Percentiles rank a stretch among this genome's conserved stretches.
These are phyloP conservation scores for Butorides virescens DNA, from an alignment of 2,113 vertebrate species.

Conservation along the genomic window DNA sequence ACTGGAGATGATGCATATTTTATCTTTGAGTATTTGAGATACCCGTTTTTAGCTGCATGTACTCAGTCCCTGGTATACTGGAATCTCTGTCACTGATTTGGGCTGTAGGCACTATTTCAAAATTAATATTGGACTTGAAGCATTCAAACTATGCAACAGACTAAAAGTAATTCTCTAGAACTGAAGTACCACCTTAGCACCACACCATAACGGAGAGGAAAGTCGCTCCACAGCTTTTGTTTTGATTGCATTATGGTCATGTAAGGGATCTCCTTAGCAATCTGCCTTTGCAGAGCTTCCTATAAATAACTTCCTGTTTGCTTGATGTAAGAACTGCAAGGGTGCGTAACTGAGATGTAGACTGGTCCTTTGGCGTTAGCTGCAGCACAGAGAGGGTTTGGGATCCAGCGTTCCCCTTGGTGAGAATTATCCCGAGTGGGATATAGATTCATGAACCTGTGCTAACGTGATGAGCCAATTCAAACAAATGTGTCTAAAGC, in stretches of 20 bases:
- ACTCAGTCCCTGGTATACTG: background rate
- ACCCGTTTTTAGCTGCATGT: background rate
- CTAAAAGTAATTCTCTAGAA: background rate
- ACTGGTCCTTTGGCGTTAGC: background rate
- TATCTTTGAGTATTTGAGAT: background rate
- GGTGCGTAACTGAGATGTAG: background rate
- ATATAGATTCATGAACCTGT: background rate
- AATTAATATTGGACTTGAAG: background rate
- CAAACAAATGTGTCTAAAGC: background rate
- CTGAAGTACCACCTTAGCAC: background rate
- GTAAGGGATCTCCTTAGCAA: background rate
- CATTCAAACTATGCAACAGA: background rate
- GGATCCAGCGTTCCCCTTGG: background rate
- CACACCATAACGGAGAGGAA: background rate
- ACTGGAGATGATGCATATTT: background rate
- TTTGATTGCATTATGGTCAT: background rate
- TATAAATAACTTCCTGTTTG: background rate
- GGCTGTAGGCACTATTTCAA: background rate
- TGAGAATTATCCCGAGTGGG: background rate
- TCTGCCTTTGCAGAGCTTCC: background rate
- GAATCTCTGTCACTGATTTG: background rate
- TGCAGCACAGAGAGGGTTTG: background rate
- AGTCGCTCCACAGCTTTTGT: background rate
- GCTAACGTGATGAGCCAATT: rapidly evolving
- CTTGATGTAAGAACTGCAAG: background rate